These are phyloP conservation scores for Ceratina australensis DNA, from an alignment of 1,140 invertebrate genomes.

Conservation along the genomic window DNA sequence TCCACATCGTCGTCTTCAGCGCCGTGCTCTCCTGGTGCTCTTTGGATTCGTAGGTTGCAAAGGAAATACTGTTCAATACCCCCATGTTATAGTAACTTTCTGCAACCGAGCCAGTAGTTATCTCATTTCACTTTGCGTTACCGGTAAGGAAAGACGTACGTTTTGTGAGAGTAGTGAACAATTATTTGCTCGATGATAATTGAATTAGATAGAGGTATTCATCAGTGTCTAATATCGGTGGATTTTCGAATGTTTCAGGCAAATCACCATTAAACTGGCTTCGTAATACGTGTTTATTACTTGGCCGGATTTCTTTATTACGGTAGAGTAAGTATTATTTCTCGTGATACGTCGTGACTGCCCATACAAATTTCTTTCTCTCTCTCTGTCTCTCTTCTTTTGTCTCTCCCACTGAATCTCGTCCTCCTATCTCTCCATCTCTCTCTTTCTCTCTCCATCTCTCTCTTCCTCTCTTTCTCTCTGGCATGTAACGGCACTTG, in stretches of 20 bases:
- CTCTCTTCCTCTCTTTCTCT: not conserved
- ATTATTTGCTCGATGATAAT: conserved; percentile 57
- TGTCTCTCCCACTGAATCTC: not conserved
- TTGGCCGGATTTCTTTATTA: conserved; percentile 74
- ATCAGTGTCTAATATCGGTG: conserved; percentile 45
- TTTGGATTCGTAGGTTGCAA: not conserved
- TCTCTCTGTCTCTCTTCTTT: not conserved
- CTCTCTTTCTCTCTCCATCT: not conserved
- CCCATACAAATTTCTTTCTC: conserved; percentile 15
- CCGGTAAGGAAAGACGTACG: conserved; percentile 74
- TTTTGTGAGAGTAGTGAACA: conserved; percentile 31
- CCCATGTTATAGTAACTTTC: conserved; percentile 45
- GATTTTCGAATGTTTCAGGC: conserved; percentile 72
- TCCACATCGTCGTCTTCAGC: too few species aligned
- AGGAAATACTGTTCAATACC: not conserved
- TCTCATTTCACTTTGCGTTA: conserved; percentile 76
- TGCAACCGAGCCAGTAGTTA: conserved; percentile 22
- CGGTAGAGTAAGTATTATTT: conserved; percentile 73
- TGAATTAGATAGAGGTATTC: conserved; percentile 55
- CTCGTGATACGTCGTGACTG: conserved; percentile 23
- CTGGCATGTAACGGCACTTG: conserved; percentile 24
- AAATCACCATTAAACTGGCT: conserved; percentile 75
- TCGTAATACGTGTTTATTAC: conserved; percentile 71
- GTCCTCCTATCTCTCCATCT: not conserved
- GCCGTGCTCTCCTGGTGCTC: not conserved